Evolutionary conservation across 2,113 vertebrate genomes (phyloP).

Genomic region (Xiphorhynchus elegans): DNA sequence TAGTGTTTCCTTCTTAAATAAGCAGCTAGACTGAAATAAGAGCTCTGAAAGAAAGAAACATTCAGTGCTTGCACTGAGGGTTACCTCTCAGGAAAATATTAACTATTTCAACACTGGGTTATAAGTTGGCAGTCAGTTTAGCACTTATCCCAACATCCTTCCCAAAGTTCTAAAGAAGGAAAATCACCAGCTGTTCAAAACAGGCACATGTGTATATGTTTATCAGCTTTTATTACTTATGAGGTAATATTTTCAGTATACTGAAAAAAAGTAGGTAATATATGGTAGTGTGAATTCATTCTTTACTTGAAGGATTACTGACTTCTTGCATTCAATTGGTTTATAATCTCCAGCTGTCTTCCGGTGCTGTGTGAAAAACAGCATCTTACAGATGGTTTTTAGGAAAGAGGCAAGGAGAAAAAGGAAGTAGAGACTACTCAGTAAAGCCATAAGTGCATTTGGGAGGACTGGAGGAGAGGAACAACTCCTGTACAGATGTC

Average conservation of each 20-base stretch:
- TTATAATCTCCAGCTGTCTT: background rate
- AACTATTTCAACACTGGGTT: background rate
- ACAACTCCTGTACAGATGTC: background rate
- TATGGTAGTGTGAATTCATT: background rate
- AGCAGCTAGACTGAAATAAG: conserved; percentile 13
- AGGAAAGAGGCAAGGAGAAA: background rate
- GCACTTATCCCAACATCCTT: background rate
- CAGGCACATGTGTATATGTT: background rate
- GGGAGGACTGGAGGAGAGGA: background rate
- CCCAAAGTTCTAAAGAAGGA: background rate
- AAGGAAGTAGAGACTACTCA: background rate
- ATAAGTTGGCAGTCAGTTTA: background rate
- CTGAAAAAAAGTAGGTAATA: background rate
- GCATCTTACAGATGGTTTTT: background rate
- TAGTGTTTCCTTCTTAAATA: conserved; percentile 3
- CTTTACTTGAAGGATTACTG: background rate
- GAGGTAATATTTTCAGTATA: background rate
- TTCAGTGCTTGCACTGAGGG: background rate
- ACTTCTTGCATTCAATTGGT: background rate
- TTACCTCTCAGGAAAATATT: background rate
- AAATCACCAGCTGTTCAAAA: background rate
- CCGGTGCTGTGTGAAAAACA: background rate
- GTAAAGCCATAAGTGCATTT: background rate
- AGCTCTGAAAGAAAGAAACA: background rate
- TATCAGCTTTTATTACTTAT: background rate